These are phyloP conservation scores for Archilochus colubris DNA, from an alignment of 2,113 vertebrate genomes.

Conservation along the genomic window DNA sequence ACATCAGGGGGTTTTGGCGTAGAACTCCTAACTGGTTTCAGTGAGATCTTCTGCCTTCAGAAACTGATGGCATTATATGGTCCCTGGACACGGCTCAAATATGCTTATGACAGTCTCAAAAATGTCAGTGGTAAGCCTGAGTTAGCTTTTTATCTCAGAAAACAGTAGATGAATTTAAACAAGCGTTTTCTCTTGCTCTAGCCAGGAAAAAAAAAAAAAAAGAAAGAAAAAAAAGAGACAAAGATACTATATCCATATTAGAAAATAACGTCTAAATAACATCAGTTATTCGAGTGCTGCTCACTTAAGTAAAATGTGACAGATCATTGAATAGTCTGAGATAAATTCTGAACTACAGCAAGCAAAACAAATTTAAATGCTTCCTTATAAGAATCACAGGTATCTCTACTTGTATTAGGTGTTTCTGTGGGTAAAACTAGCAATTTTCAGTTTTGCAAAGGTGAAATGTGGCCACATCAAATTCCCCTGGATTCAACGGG, in stretches of 20 bases:
- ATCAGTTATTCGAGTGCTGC: neutral
- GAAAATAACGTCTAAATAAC: neutral
- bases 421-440: neutral
- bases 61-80: constrained; percentile 18
- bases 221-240: neutral
- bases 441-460: neutral
- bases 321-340: neutral
- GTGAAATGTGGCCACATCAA: neutral
- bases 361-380: neutral
- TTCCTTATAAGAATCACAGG: neutral
- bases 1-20: neutral
- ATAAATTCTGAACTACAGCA: neutral
- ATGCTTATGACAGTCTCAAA: constrained; percentile 31
- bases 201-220: neutral
- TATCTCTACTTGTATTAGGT: neutral
- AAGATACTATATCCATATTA: neutral
- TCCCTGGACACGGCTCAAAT: neutral
- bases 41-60: neutral
- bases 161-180: constrained; percentile 23
- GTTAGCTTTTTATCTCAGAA: constrained; percentile 36
- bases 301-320: neutral
- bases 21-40: neutral
- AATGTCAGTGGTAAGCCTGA: constrained; percentile 41
- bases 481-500: neutral
- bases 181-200: constrained; percentile 18